Conservation (phyloP, 2,797 vertebrate species). For the Podarcis lilfordi region DNA sequence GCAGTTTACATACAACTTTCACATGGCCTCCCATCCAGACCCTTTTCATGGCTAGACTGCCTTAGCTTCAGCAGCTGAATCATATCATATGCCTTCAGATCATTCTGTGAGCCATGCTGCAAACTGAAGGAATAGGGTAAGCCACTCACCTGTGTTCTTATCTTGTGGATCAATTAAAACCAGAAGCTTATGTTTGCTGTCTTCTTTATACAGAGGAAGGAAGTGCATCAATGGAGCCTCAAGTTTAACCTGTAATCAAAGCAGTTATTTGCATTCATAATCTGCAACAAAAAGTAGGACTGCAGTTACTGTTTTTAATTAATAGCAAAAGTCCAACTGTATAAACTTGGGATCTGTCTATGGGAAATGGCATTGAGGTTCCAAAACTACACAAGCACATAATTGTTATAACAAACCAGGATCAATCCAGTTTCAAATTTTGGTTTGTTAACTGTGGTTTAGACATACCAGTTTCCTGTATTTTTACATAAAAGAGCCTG, state of each 20-base stretch:
- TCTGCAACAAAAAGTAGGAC: no score
- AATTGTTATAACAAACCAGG: not conserved
- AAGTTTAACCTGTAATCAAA: constrained; percentile 74
- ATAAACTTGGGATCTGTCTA: not conserved
- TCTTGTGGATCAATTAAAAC: constrained; percentile 76
- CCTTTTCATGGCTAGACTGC: not conserved
- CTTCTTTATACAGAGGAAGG: constrained; percentile 73
- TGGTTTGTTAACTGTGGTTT: not conserved
- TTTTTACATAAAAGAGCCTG: not conserved
- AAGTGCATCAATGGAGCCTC: constrained; percentile 70
- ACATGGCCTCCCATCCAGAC: not conserved
- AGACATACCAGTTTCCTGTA: not conserved
- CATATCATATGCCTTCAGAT: not conserved
- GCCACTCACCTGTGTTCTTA: constrained; percentile 77
- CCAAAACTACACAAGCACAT: not conserved
- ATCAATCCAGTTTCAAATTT: not conserved
- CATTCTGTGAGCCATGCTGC: not conserved
- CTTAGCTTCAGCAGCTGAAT: not conserved
- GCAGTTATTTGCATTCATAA: constrained; percentile 29
- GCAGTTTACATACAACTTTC: not conserved
- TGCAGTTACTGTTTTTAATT: not conserved
- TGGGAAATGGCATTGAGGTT: not conserved
- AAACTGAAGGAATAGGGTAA: constrained; percentile 24
- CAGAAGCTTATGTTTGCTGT: constrained; percentile 71
- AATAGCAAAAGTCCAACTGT: not conserved